Percentiles rank a stretch among this genome's conserved stretches.
These are phyloP conservation scores for Ceraclea dissimilis DNA, from an alignment of 2,888 invertebrate genomes.

Conservation along the genomic window DNA sequence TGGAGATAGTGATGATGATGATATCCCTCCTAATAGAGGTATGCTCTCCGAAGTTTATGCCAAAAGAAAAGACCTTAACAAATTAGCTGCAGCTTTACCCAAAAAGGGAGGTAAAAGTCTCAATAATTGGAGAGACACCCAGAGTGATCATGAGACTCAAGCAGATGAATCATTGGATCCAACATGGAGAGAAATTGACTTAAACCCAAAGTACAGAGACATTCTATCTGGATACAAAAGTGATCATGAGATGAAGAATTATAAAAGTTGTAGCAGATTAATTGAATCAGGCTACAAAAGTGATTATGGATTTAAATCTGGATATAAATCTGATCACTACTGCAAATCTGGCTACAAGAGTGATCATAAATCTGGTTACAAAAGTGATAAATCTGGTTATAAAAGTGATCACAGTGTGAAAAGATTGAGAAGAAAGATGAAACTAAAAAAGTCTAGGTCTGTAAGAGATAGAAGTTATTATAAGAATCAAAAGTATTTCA, in stretches of 20 bases:
- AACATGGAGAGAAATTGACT: slow-evolving; percentile 56
- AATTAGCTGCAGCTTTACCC: slow-evolving; percentile 37
- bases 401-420: slow-evolving; percentile 52
- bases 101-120: slow-evolving; percentile 40
- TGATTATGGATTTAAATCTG: slow-evolving; percentile 51
- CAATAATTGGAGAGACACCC: slow-evolving; percentile 42
- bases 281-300: slow-evolving; percentile 55
- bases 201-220: slow-evolving; percentile 56
- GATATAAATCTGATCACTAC: slow-evolving; percentile 41
- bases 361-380: slow-evolving; percentile 51
- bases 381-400: slow-evolving; percentile 47
- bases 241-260: slow-evolving; percentile 48
- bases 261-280: slow-evolving; percentile 46
- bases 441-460: slow-evolving; percentile 46
- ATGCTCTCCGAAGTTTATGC: slow-evolving; percentile 47
- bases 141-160: slow-evolving; percentile 42
- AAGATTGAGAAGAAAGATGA: slow-evolving; percentile 44
- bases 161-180: slow-evolving; percentile 54
- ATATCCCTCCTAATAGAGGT: slow-evolving; percentile 34
- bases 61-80: slow-evolving; percentile 45
- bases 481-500: slow-evolving; percentile 49
- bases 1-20: slow-evolving; percentile 40
- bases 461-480: slow-evolving; percentile 47
- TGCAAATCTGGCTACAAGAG: slow-evolving; percentile 54
- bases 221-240: slow-evolving; percentile 55